phyloP scores from a whole-genome alignment of 2,113 vertebrate species.

The Pluvialis apricaria region DNA sequence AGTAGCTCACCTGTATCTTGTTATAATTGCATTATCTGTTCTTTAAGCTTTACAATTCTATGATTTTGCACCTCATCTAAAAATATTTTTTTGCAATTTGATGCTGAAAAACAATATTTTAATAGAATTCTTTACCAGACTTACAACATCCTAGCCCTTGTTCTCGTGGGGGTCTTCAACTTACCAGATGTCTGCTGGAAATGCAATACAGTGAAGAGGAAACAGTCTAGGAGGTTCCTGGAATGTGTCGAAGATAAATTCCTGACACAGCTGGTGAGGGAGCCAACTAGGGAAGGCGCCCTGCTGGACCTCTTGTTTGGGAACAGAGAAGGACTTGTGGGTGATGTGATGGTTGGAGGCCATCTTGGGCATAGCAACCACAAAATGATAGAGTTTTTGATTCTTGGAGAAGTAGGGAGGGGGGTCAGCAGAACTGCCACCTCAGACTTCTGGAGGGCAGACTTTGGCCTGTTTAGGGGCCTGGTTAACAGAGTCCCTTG shows the following conservation, averaged over 20 bases:
- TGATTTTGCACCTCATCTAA: conserved; percentile 34
- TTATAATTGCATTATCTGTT: conserved; percentile 52
- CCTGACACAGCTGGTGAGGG: neutral
- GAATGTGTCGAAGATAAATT: neutral
- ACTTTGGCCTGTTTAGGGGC: neutral
- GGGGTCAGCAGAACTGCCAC: neutral
- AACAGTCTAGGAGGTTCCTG: neutral
- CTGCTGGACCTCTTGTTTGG: neutral
- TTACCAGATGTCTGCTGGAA: neutral
- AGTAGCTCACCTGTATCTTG: conserved; percentile 59
- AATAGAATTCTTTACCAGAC: conserved; percentile 16
- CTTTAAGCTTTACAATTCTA: conserved; percentile 26
- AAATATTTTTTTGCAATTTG: conserved; percentile 40
- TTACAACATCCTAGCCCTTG: neutral
- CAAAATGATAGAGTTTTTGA: neutral
- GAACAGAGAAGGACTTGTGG: neutral
- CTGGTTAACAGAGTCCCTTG: neutral
- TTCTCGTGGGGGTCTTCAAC: neutral
- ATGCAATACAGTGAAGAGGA: neutral
- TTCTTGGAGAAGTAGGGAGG: neutral
- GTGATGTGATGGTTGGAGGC: neutral
- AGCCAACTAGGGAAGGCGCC: neutral
- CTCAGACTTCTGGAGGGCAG: neutral
- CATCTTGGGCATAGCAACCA: neutral
- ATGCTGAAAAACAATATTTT: conserved; percentile 15